A percentile compares a stretch with the other conserved stretches of the same genome.
These are phyloP conservation scores for Scomberomorus guttatus DNA, from an alignment of 2,797 vertebrate species.

Conservation along the genomic window DNA sequence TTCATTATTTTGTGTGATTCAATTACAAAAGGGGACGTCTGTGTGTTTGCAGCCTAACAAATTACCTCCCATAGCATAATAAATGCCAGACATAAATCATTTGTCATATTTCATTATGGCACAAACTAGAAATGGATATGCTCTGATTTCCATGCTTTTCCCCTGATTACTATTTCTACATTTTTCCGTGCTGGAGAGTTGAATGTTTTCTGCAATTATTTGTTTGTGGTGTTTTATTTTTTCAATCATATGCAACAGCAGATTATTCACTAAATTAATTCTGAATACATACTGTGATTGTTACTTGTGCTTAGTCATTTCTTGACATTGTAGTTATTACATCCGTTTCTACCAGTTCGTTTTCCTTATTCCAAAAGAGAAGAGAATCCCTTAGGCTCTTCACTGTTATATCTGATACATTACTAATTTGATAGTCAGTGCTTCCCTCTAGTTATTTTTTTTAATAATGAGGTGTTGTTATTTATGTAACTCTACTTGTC, in stretches of 20 bases:
- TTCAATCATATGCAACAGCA: constrained; percentile 12
- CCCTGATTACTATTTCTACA: constrained; percentile 39
- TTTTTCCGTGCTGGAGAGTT: background rate
- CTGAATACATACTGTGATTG: background rate
- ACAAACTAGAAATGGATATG: constrained; percentile 67
- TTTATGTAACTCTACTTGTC: background rate
- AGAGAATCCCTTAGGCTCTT: background rate
- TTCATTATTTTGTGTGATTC: constrained; percentile 83
- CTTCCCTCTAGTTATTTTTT: background rate
- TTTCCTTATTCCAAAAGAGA: too few species aligned
- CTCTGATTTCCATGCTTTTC: constrained; percentile 65
- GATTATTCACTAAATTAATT: background rate
- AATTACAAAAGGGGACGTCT: constrained; percentile 79
- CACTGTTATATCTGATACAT: too few species aligned
- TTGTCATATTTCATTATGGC: constrained; percentile 80
- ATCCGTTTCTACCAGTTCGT: too few species aligned
- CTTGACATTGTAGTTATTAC: too few species aligned
- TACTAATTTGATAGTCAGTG: background rate
- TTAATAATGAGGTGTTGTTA: background rate
- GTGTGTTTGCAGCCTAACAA: constrained; percentile 74
- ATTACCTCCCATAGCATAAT: constrained; percentile 81
- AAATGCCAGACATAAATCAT: constrained; percentile 83
- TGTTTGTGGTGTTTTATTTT: background rate
- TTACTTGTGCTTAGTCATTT: background rate
- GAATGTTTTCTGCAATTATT: constrained; percentile 19